phyloP scores from a whole-genome alignment of 2,113 vertebrate genomes.

The Grallaria varia region DNA sequence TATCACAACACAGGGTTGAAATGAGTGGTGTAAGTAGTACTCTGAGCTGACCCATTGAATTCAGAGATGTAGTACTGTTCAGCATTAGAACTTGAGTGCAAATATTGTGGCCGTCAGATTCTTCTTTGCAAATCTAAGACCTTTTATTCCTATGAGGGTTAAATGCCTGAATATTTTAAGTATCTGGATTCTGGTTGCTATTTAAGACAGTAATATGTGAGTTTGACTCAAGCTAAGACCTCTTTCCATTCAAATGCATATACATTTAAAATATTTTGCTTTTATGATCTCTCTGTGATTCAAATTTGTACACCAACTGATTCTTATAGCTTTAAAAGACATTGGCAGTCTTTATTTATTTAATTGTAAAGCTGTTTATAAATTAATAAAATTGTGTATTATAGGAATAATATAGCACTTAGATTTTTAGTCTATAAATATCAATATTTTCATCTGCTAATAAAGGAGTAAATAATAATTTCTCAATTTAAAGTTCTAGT shows the following conservation, averaged over 20 bases:
- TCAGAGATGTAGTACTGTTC: not conserved
- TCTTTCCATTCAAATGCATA: not conserved
- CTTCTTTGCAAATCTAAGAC: not conserved
- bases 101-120: not conserved
- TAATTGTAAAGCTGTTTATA: not conserved
- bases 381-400: not conserved
- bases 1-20: not conserved
- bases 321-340: not conserved
- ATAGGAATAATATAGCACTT: not conserved
- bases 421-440: not conserved
- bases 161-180: not conserved
- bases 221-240: not conserved
- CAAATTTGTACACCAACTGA: not conserved
- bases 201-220: not conserved
- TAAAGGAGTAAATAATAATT: not conserved
- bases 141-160: not conserved
- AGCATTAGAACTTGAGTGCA: not conserved
- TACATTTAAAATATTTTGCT: not conserved
- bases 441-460: not conserved
- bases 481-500: not conserved
- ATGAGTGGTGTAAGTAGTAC: not conserved
- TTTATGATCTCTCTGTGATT: not conserved
- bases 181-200: not conserved
- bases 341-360: not conserved
- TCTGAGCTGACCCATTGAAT: not conserved